Percentiles rank a stretch among this genome's conserved stretches.
These are phyloP conservation scores for Mechanitis mazaeus DNA, from an alignment of 2,888 invertebrate genomes.

Conservation along the genomic window DNA sequence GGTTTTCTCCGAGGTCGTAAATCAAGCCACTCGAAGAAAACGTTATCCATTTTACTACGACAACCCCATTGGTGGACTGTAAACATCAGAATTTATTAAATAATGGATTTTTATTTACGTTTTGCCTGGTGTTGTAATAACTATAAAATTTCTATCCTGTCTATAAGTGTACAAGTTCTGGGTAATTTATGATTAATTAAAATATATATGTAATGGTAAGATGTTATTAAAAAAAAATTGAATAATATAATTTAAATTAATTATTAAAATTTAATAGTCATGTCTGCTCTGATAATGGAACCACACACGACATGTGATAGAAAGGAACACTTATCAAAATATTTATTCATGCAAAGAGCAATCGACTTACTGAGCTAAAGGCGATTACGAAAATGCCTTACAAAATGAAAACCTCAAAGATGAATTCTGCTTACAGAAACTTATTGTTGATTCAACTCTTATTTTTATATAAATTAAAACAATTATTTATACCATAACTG, in stretches of 20 bases:
- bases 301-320: constrained; percentile 27
- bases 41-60: constrained; percentile 38
- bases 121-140: too few species aligned
- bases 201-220: too few species aligned
- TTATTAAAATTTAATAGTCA: not conserved
- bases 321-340: constrained; percentile 34
- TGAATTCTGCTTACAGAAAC: not conserved
- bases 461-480: too few species aligned
- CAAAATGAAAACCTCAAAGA: constrained; percentile 14
- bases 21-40: constrained; percentile 40
- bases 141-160: too few species aligned
- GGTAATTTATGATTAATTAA: too few species aligned
- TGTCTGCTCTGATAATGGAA: constrained; percentile 19
- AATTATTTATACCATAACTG: too few species aligned
- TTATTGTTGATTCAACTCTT: not conserved
- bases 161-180: too few species aligned
- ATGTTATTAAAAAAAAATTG: too few species aligned
- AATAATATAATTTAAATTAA: too few species aligned
- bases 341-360: constrained; percentile 30
- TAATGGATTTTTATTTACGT: too few species aligned
- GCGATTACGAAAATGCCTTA: constrained; percentile 30
- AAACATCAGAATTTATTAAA: too few species aligned
- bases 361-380: constrained; percentile 29
- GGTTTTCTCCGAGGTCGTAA: constrained; percentile 41
- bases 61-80: not conserved